phyloP scores from a whole-genome alignment of 2,113 vertebrate genomes.

The Todiramphus saurophagus region DNA sequence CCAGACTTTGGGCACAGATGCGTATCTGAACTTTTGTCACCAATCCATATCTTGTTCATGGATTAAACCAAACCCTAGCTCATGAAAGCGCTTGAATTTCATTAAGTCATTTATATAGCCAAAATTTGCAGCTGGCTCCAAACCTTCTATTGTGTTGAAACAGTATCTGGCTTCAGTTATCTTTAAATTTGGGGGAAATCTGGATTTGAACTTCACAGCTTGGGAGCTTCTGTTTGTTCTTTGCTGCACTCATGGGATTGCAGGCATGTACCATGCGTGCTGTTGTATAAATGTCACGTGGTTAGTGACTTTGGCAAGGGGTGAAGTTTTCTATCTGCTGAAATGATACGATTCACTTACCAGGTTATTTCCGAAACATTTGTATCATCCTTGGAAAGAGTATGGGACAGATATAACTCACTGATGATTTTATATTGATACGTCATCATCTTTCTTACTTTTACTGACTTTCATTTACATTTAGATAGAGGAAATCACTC shows the following conservation, averaged over 20 bases:
- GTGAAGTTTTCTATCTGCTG: not conserved
- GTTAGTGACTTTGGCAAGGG: not conserved
- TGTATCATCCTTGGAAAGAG: not conserved
- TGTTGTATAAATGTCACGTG: not conserved
- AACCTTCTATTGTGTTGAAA: slow-evolving; percentile 33
- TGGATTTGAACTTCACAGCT: slow-evolving; percentile 12
- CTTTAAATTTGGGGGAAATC: not conserved
- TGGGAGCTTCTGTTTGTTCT: slow-evolving; percentile 32
- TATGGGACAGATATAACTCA: not conserved
- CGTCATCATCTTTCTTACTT: not conserved
- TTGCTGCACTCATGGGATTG: not conserved
- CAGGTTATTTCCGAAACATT: not conserved
- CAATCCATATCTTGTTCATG: not conserved
- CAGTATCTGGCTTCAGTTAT: slow-evolving; percentile 14
- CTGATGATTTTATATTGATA: not conserved
- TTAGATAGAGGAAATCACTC: not conserved
- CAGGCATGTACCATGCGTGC: not conserved
- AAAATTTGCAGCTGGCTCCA: slow-evolving; percentile 14
- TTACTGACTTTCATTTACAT: not conserved
- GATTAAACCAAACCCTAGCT: not conserved
- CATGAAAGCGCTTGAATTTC: not conserved
- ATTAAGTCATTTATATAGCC: not conserved
- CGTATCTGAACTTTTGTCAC: not conserved
- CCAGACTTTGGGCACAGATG: not conserved
- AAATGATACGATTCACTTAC: not conserved